A percentile compares a stretch with the other conserved stretches of the same genome.
Evolutionary conservation across 2,888 invertebrate species (phyloP).

Genomic region (Drosophila pseudotakahashii): DNA sequence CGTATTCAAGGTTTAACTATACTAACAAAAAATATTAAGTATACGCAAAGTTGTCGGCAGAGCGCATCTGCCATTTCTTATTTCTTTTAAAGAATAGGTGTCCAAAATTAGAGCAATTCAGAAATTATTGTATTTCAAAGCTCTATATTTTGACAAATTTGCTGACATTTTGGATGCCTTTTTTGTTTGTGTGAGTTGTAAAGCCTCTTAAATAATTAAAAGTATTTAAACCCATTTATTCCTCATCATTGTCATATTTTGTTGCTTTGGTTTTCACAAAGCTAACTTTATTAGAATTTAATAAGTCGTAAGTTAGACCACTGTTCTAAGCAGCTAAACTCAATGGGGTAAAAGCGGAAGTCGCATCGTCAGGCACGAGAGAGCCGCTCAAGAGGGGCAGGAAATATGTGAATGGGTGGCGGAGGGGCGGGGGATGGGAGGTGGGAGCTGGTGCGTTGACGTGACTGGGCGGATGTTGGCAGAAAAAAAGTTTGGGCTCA

Average conservation of each 20-base stretch:
- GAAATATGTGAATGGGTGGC: slow-evolving; percentile 2
- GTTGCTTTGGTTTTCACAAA: not conserved
- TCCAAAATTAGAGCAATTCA: too few species aligned
- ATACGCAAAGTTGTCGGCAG: not conserved
- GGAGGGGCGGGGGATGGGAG: not conserved
- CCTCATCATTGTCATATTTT: not conserved
- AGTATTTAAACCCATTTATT: not conserved
- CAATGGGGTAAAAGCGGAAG: slow-evolving; percentile 74
- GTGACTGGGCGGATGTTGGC: slow-evolving; percentile 40
- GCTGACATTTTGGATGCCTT: too few species aligned
- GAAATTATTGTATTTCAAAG: too few species aligned
- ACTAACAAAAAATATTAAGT: not conserved
- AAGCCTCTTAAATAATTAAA: not conserved
- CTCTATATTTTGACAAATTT: too few species aligned
- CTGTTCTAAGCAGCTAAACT: slow-evolving; percentile 58
- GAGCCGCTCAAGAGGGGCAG: slow-evolving; percentile 19
- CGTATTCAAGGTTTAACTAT: too few species aligned
- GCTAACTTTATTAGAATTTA: not conserved
- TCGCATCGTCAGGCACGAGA: slow-evolving; percentile 70
- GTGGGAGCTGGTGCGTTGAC: slow-evolving; percentile 1
- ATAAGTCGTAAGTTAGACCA: slow-evolving; percentile 10
- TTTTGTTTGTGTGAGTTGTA: not conserved
- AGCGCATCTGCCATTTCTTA: too few species aligned
- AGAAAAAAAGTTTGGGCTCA: slow-evolving; percentile 67
- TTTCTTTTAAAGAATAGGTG: too few species aligned